These are phyloP conservation scores for Ceriagrion tenellum DNA, from an alignment of 2,888 invertebrate species.

Conservation along the genomic window DNA sequence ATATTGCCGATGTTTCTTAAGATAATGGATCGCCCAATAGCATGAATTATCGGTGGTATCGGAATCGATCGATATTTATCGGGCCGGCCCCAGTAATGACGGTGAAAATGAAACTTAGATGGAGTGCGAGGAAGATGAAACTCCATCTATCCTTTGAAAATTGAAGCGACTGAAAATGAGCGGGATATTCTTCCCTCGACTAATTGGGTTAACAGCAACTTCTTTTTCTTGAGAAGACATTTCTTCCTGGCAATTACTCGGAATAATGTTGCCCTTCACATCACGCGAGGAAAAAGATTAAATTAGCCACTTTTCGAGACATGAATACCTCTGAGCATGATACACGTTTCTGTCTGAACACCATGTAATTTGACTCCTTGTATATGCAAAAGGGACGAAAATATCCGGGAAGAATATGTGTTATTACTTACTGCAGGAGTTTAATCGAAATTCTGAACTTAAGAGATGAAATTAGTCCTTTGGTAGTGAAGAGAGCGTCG, in stretches of 20 bases:
- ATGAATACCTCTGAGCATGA: neutral
- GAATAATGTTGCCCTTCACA: neutral
- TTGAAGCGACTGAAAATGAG: neutral
- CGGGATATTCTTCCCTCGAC: neutral
- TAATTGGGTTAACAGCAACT: neutral
- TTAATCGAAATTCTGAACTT: neutral
- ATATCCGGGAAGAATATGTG: neutral
- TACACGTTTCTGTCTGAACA: neutral
- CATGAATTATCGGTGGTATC: too few relatives aligned
- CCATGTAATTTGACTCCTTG: neutral
- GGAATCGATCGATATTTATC: too few relatives aligned
- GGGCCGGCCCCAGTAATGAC: neutral
- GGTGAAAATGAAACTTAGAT: neutral
- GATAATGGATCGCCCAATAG: too few relatives aligned
- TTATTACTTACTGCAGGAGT: neutral
- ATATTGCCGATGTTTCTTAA: too few relatives aligned
- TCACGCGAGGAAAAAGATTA: neutral
- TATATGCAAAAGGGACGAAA: neutral
- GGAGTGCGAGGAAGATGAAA: neutral
- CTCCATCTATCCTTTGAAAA: neutral
- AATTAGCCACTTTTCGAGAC: neutral
- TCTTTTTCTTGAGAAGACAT: neutral
- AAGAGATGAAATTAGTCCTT: neutral
- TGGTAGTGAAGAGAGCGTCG: neutral
- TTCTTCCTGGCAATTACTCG: neutral